phyloP scores from a whole-genome alignment of 2,113 vertebrate species.

The Rhinichthys klamathensis region DNA sequence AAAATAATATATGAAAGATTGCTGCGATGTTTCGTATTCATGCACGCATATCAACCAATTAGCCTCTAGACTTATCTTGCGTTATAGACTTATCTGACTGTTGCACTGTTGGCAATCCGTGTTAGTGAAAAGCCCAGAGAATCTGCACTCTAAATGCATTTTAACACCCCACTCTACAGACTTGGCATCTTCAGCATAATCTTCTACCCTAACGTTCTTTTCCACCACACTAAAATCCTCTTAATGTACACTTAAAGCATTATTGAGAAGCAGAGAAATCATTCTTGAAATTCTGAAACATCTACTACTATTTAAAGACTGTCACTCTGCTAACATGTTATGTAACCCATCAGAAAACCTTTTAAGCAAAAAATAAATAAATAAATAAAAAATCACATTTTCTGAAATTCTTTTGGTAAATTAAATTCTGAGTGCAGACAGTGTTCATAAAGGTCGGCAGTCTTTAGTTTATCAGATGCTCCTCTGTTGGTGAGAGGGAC shows the following conservation, averaged over 20 bases:
- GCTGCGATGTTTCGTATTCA: slow-evolving; percentile 4
- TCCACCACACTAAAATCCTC: slow-evolving; percentile 20
- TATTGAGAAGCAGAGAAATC: slow-evolving; percentile 20
- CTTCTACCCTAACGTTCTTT: not conserved
- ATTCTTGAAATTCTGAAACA: not conserved
- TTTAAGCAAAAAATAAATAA: not conserved
- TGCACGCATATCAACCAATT: slow-evolving; percentile 27
- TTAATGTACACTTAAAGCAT: slow-evolving; percentile 3
- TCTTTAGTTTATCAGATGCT: not conserved
- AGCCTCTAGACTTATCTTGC: slow-evolving; percentile 16
- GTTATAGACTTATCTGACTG: slow-evolving; percentile 14
- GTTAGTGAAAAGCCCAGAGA: not conserved
- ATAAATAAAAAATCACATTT: not conserved
- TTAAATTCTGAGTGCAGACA: not conserved
- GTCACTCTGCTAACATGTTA: not conserved
- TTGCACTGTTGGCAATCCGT: slow-evolving; percentile 27
- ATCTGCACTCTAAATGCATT: slow-evolving; percentile 9
- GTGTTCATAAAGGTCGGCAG: not conserved
- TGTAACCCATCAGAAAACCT: slow-evolving; percentile 10
- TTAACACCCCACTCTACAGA: slow-evolving; percentile 9
- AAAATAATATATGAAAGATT: not conserved
- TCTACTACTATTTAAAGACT: not conserved
- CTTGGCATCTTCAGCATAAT: slow-evolving; percentile 11
- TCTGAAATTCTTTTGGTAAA: not conserved
- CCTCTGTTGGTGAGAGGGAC: not conserved